Conservation (phyloP, 2,888 invertebrate species). For the Parnassius smintheus region DNA sequence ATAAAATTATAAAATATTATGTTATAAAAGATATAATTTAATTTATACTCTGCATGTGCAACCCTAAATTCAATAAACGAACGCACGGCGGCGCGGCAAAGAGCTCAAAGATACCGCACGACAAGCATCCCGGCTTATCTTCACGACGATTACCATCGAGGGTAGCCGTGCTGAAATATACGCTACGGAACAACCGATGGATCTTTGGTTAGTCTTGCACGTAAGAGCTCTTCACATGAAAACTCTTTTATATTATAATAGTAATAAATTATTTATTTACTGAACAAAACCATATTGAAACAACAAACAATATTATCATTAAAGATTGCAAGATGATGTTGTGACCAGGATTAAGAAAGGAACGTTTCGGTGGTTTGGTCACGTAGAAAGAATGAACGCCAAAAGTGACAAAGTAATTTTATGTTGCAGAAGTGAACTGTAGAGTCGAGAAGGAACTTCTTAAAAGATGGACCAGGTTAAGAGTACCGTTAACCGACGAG, state of each 20-base stretch:
- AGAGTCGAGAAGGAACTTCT: no score
- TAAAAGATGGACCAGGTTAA: no score
- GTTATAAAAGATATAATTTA: neutral
- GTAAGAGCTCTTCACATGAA: conserved; percentile 9
- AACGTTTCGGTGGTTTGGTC: no score
- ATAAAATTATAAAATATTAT: no score
- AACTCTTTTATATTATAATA: neutral
- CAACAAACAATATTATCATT: no score
- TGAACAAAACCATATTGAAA: neutral
- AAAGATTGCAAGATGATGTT: no score
- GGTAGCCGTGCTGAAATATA: conserved; percentile 30
- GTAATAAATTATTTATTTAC: neutral
- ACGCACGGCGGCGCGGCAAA: conserved; percentile 55
- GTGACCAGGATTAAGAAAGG: no score
- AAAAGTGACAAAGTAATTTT: no score
- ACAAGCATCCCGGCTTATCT: conserved; percentile 56
- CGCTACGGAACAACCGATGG: conserved; percentile 1
- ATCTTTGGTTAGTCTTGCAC: neutral
- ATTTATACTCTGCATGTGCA: conserved; percentile 31
- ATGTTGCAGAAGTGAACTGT: no score
- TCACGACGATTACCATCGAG: conserved; percentile 42
- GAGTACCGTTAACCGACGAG: no score
- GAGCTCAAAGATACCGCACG: conserved; percentile 55
- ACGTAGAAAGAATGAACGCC: no score
- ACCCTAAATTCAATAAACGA: conserved; percentile 59